Evolutionary conservation across 2,113 vertebrate species (phyloP), one percentile per base, ranked within the genome.

Genomic region (Phodopus roborovskii): DNA sequence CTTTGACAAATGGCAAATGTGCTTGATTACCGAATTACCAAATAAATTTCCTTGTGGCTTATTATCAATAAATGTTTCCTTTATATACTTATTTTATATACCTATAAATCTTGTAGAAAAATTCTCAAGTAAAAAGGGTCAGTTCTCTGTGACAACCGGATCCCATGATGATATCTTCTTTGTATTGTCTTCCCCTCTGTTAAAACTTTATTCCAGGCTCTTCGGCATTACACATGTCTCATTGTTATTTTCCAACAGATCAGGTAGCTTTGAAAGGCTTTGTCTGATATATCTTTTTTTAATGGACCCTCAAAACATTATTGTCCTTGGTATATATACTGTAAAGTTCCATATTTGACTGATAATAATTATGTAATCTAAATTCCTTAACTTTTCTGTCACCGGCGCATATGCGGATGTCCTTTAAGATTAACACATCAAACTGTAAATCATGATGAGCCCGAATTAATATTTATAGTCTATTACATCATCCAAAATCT

Each of bases 401-500:
- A 58, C n/a, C n/a, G 85, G 68, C 89, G 20, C 30, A 3, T 73
- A 90, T 22, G 7, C 48, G 7, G 42, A 78, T 26, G 30, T 7
- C 17, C 26, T 78, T 1, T 22, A 84, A 93, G 16, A 92, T 36
- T 60, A 71, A 97, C 90, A 60, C 6, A 56, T 74, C 74, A n/a
- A 89, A 94, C 26, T 36, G 4, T 33, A 84, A 48, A 48, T 79
- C 62, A 7, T 28, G 50, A 77, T 82, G 48, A 82, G 22, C 88
- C 45, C 90, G 81, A 85, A 58, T 90, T 85, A 56, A 78, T 68
- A 93, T 77, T 83, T 82, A 77, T 53, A 83, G 74, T 92, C 9
- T 28, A 62, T 60, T 90, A 26, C 62, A 74, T 58, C 50, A n/a
- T 71, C 26, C 50, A 42, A 74, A 88, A 88, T 30, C 48, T 74